phyloP scores from a whole-genome alignment of 2,113 vertebrate genomes.

The Poeciliopsis prolifica region DNA sequence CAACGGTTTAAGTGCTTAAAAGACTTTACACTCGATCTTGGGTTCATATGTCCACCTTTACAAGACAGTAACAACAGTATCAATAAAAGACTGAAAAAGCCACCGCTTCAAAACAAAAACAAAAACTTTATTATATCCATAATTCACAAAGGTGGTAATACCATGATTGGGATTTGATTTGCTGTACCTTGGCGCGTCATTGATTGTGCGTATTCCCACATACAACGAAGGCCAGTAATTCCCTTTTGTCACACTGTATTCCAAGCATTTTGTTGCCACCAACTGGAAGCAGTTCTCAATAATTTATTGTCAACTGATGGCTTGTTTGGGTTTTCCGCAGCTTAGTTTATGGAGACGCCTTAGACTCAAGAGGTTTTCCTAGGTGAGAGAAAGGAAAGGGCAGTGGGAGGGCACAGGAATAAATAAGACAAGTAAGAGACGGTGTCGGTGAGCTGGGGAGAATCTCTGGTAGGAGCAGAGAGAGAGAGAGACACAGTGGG shows the following conservation, averaged over 20 bases:
- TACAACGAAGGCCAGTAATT: neutral
- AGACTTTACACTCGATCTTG: no score
- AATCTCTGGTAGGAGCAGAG: conserved; percentile 3
- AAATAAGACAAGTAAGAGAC: conserved; percentile 50
- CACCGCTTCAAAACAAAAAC: no score
- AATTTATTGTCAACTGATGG: conserved; percentile 41
- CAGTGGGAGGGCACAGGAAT: conserved; percentile 20
- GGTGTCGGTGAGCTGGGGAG: conserved; percentile 18
- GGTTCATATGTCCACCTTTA: no score
- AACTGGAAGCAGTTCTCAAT: conserved; percentile 46
- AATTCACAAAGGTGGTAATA: no score
- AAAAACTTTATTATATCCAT: no score
- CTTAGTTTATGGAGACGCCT: conserved; percentile 15
- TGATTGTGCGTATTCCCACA: no score
- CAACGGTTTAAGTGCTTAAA: no score
- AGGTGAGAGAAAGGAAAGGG: neutral
- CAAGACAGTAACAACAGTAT: no score
- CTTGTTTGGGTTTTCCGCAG: conserved; percentile 14
- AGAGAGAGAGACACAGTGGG: neutral
- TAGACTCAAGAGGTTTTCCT: conserved; percentile 21
- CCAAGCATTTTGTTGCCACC: neutral
- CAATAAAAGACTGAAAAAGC: no score
- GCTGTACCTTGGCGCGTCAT: no score
- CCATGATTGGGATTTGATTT: no score
- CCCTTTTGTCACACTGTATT: conserved; percentile 8